Evolutionary conservation across 2,113 vertebrate species (phyloP).

Genomic region (Telmatochromis brichardi): DNA sequence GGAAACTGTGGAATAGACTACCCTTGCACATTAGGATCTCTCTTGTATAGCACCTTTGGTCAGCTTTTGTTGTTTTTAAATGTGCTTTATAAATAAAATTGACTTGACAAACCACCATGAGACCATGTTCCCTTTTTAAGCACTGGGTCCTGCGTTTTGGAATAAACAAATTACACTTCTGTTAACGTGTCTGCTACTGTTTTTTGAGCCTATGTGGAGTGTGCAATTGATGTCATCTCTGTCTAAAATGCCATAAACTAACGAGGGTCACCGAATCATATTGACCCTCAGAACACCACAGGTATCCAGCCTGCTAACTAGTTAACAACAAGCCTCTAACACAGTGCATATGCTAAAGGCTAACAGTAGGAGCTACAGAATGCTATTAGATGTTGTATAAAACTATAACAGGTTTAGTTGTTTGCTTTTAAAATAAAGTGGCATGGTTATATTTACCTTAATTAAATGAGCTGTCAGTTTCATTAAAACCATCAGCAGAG

Average conservation of each 20-base stretch:
- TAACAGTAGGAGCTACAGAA: neutral
- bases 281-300: neutral
- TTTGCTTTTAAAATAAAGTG: neutral
- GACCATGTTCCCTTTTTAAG: neutral
- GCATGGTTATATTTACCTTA: neutral
- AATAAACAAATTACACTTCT: neutral
- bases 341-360: neutral
- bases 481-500: neutral
- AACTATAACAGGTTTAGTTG: neutral
- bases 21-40: neutral
- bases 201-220: neutral
- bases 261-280: neutral
- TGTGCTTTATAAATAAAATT: neutral
- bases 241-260: neutral
- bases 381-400: neutral
- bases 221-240: neutral
- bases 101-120: neutral
- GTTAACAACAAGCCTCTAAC: neutral
- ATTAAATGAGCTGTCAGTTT: neutral
- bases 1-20: neutral
- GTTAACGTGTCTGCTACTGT: accelerated
- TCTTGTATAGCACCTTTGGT: neutral
- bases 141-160: neutral
- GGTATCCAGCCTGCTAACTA: neutral
- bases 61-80: neutral